A percentile compares a stretch with the other conserved stretches of the same genome.
Conservation (phyloP, 2,113 vertebrate species). For the Periophthalmus modestus region DNA sequence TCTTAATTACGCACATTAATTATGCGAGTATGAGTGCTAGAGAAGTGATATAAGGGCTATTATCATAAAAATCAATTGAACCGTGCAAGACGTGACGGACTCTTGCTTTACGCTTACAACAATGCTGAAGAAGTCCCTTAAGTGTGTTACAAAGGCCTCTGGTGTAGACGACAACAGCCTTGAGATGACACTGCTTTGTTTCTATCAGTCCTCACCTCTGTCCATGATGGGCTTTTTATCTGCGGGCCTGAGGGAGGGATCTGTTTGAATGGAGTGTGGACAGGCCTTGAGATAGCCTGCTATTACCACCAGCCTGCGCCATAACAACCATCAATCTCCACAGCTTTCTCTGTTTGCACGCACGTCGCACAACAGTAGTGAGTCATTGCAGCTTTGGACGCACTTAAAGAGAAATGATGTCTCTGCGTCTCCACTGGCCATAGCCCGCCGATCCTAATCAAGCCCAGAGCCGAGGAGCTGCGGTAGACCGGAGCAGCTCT, state of each 20-base stretch:
- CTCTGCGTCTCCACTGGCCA: slow-evolving; percentile 19
- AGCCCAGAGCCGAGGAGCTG: slow-evolving; percentile 29
- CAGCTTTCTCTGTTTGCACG: slow-evolving; percentile 57
- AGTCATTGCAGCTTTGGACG: slow-evolving; percentile 47
- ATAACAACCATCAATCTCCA: slow-evolving; percentile 64
- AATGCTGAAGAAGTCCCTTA: slow-evolving; percentile 37
- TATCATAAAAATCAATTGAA: slow-evolving; percentile 71
- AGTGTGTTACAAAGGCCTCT: slow-evolving; percentile 34
- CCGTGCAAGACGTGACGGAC: slow-evolving; percentile 57
- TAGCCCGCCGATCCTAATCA: slow-evolving; percentile 47
- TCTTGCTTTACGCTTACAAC: slow-evolving; percentile 38
- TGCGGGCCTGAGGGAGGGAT: slow-evolving; percentile 62
- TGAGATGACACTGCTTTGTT: slow-evolving; percentile 45
- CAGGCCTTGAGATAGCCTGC: slow-evolving; percentile 63
- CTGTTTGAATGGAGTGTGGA: slow-evolving; percentile 64
- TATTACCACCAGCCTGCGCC: slow-evolving; percentile 54
- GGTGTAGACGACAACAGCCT: slow-evolving; percentile 15
- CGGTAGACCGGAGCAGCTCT: slow-evolving; percentile 24
- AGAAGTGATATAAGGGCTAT: slow-evolving; percentile 68
- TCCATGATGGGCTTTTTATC: slow-evolving; percentile 72
- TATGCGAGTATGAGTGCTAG: slow-evolving; percentile 69
- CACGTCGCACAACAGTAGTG: slow-evolving; percentile 47
- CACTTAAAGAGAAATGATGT: slow-evolving; percentile 50
- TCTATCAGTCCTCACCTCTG: slow-evolving; percentile 57
- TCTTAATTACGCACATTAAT: slow-evolving; percentile 80